phyloP scores from a whole-genome alignment of 2,113 vertebrate species.

The Laterallus jamaicensis region DNA sequence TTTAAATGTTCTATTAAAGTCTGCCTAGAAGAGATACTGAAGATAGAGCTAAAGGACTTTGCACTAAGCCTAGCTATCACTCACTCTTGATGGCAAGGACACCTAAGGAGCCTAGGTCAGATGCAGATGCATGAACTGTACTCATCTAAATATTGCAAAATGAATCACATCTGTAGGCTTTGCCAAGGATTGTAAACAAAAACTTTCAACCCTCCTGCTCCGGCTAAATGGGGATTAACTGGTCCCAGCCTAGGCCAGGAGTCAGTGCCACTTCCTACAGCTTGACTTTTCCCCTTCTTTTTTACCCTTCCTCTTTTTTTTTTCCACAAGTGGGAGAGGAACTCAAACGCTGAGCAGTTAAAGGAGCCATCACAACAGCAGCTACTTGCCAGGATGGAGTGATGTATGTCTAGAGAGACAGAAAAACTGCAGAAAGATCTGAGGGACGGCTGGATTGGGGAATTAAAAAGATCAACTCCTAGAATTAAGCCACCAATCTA shows the following conservation, averaged over 20 bases:
- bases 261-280: background rate
- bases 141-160: background rate
- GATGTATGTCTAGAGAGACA: background rate
- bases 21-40: background rate
- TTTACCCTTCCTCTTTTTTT: background rate
- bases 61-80: background rate
- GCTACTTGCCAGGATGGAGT: background rate
- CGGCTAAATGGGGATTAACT: background rate
- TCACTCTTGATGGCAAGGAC: background rate
- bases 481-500: background rate
- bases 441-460: background rate
- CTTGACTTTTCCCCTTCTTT: background rate
- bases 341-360: background rate
- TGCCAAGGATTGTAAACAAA: background rate
- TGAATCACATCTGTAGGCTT: background rate
- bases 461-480: background rate
- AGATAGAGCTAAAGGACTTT: background rate
- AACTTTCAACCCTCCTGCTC: background rate
- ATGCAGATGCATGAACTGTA: background rate
- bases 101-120: background rate
- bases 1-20: background rate
- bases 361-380: background rate
- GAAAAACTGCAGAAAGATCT: background rate
- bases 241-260: fast-evolving
- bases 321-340: background rate